phyloP scores from a whole-genome alignment of 2,888 invertebrate genomes.

The Aphodius sticticus region DNA sequence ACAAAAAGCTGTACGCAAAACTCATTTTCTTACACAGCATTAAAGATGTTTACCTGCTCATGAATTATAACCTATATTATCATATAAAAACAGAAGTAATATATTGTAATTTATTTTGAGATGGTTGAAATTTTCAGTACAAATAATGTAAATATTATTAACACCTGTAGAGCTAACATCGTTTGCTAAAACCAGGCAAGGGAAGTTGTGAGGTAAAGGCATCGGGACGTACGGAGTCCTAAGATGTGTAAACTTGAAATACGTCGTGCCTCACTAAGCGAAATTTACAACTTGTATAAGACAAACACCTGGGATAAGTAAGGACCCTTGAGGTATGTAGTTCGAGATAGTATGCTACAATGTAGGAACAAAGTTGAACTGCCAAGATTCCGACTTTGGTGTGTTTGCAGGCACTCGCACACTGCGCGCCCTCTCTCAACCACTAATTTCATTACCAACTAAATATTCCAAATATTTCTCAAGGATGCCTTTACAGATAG shows the following conservation, averaged over 20 bases:
- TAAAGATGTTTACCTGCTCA: too few species aligned
- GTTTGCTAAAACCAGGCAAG: neutral
- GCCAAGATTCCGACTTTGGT: neutral
- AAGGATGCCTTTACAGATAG: neutral
- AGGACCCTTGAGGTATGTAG: neutral
- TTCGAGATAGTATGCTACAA: neutral
- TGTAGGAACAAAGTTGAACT: neutral
- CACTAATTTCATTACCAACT: neutral
- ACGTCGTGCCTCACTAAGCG: neutral
- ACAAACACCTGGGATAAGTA: slow-evolving; percentile 4
- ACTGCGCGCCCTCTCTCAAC: neutral
- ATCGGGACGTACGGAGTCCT: neutral
- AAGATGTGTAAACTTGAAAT: neutral
- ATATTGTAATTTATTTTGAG: too few species aligned
- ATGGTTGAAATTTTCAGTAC: too few species aligned
- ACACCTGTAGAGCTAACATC: too few species aligned
- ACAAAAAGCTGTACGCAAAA: too few species aligned
- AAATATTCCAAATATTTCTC: neutral
- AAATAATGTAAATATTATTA: too few species aligned
- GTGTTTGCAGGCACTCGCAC: neutral
- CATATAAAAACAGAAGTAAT: too few species aligned
- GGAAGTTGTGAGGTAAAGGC: neutral
- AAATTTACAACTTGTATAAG: neutral
- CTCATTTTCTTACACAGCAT: too few species aligned
- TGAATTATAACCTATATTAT: too few species aligned